Conservation (phyloP, 2,797 vertebrate species). For the Sebastes variabilis region DNA sequence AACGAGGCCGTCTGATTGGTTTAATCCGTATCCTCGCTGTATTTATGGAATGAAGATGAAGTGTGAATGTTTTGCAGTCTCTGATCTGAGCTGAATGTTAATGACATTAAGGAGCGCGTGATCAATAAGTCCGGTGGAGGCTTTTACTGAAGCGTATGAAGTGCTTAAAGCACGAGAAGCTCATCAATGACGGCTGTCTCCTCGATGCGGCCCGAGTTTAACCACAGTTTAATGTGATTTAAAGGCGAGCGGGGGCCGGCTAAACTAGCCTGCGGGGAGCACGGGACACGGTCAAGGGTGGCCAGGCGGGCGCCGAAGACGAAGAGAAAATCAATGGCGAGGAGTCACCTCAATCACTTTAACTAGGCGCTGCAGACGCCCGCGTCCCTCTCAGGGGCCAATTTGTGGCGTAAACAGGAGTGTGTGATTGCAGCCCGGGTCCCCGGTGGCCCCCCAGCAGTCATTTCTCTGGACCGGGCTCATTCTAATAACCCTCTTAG, state of each 20-base stretch:
- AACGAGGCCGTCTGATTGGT: slow-evolving; percentile 27
- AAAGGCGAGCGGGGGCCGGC: slow-evolving; percentile 35
- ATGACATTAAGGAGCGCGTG: background rate
- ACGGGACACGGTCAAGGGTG: slow-evolving; percentile 52
- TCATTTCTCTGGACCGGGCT: slow-evolving; percentile 69
- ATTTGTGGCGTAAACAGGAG: slow-evolving; percentile 83
- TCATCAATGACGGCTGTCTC: slow-evolving; percentile 56
- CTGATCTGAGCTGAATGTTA: slow-evolving; percentile 19
- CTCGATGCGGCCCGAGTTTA: slow-evolving; percentile 51
- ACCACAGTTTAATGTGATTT: slow-evolving; percentile 77
- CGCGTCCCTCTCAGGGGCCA: slow-evolving; percentile 80
- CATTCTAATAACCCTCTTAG: slow-evolving; percentile 75
- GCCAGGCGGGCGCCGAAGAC: slow-evolving; percentile 62
- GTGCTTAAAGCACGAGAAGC: slow-evolving; percentile 52
- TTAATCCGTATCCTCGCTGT: slow-evolving; percentile 31
- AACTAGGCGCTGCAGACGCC: slow-evolving; percentile 76
- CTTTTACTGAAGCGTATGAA: slow-evolving; percentile 23
- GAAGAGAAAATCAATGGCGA: slow-evolving; percentile 80
- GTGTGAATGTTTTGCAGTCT: slow-evolving; percentile 23
- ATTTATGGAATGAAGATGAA: slow-evolving; percentile 51
- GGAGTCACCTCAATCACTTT: slow-evolving; percentile 85
- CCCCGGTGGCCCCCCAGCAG: slow-evolving; percentile 47
- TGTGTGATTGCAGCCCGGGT: slow-evolving; percentile 69
- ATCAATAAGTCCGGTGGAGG: slow-evolving; percentile 42
- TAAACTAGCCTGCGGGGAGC: slow-evolving; percentile 59